Base-by-base conservation (phyloP, 2,797 vertebrate species). In the Nasua narica region DNA sequence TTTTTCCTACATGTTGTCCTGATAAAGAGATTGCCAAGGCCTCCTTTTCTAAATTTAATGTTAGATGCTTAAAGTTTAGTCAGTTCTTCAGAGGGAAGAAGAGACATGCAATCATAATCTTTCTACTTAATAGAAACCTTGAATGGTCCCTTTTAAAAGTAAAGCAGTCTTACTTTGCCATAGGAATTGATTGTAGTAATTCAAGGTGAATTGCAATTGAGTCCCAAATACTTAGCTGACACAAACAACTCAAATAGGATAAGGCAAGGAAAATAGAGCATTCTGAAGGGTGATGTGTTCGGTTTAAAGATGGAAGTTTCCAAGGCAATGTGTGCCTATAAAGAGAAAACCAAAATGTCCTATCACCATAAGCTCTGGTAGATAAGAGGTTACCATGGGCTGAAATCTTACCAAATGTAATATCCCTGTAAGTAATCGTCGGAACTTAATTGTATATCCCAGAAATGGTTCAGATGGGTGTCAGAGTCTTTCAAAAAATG, bases 161-260 rank as follows among this genome's bases (percentile, higher is more conserved):
- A 97, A 98, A 99, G 97, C 98, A 92, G 97, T 98, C 98, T 98
- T 98, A 97, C 98, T 98, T 98, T 97, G 99, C 99, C 98, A 98
- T 99, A 98, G 99, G 99, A 99, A 99, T 99, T 99, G 99, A 99
- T 99, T 99, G 99, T 98, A 98, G 99, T 99, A 99, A 99, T 99
- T 99, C 99, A 99, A 99, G 97, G 98, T 98, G 98, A 99, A 98
- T 98, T 98, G 98, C 98, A 97, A 88, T 97, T 14, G 98, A 98
- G 97, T 97, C 95, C 98, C 97, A 97, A 98, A 98, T 98, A 98
- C 98, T 98, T 97, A 95, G 97, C 98, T 97, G 98, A 98, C 97
- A 97, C 97, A 98, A 98, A 98, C 98, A 98, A 97, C 98, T 98
- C 95, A 92, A 95, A 58, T 5, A 58, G 94, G 93, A 90, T n/a